Conservation (phyloP, 2,888 invertebrate genomes). For the Ectemnius continuus region DNA sequence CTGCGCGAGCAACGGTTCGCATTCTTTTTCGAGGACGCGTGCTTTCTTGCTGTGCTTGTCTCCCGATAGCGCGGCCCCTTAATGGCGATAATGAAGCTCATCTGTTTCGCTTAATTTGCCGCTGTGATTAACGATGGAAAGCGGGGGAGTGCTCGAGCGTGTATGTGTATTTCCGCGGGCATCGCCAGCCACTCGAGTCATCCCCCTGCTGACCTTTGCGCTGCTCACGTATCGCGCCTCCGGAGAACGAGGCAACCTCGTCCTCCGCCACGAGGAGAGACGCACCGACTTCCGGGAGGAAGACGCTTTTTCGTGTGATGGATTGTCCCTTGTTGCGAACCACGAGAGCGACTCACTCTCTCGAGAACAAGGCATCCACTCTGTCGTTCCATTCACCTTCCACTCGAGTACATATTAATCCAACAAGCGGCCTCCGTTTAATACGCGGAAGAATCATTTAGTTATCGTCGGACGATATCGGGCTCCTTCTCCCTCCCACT, state of each 20-base stretch:
- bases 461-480: not conserved
- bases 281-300: slow-evolving; percentile 54
- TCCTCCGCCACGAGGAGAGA: slow-evolving; percentile 25
- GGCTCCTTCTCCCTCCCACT: not conserved
- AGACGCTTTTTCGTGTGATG: slow-evolving; percentile 51
- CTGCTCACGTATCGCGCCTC: slow-evolving; percentile 37
- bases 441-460: not conserved
- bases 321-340: slow-evolving; percentile 41
- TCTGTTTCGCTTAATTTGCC: slow-evolving; percentile 59
- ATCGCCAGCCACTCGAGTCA: slow-evolving; percentile 26
- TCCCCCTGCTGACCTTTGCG: slow-evolving; percentile 47
- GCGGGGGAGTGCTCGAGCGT: slow-evolving; percentile 53
- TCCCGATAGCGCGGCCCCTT: slow-evolving; percentile 35
- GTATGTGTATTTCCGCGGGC: slow-evolving; percentile 52
- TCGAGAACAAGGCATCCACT: too few species aligned
- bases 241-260: slow-evolving; percentile 10
- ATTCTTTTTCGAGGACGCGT: slow-evolving; percentile 21
- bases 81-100: slow-evolving; percentile 45
- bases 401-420: not conserved
- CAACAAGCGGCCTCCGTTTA: not conserved
- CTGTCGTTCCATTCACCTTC: not conserved
- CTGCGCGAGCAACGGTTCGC: slow-evolving; percentile 17
- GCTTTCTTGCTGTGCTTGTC: not conserved
- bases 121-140: slow-evolving; percentile 62
- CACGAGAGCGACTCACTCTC: slow-evolving; percentile 2